phyloP scores from a whole-genome alignment of 1,140 invertebrate species.

The Ips nitidus region DNA sequence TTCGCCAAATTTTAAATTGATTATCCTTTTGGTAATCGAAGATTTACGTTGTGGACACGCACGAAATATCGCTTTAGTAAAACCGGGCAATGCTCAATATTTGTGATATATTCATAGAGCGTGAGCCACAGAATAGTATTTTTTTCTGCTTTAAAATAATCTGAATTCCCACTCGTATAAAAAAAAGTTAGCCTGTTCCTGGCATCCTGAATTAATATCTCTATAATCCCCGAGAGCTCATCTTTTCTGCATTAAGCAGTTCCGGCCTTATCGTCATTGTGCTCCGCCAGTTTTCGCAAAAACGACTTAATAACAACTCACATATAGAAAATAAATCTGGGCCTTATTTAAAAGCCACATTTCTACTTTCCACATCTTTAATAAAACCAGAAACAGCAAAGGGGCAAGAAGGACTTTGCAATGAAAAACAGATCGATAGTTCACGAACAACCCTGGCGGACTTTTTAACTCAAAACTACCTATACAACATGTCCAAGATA shows the following conservation, averaged over 20 bases:
- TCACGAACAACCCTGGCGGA: not conserved
- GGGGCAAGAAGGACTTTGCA: not conserved
- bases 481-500: no score
- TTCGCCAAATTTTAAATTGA: no score
- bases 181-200: slow-evolving; percentile 1
- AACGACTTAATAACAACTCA: not conserved
- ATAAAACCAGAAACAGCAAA: slow-evolving; percentile 11
- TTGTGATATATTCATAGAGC: no score
- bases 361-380: slow-evolving; percentile 12
- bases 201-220: slow-evolving; percentile 4
- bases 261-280: slow-evolving; percentile 2
- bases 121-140: no score
- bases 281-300: not conserved
- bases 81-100: no score
- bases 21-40: no score
- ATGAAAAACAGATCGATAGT: slow-evolving; percentile 19
- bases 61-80: no score
- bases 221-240: slow-evolving; percentile 3
- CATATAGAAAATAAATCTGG: not conserved
- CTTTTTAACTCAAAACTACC: no score
- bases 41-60: no score
- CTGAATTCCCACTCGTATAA: not conserved
- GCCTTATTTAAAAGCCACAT: not conserved
- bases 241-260: slow-evolving; percentile 6
- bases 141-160: not conserved